Evolutionary conservation across 2,888 invertebrate genomes (phyloP).

Genomic region (Nebria brevicollis): DNA sequence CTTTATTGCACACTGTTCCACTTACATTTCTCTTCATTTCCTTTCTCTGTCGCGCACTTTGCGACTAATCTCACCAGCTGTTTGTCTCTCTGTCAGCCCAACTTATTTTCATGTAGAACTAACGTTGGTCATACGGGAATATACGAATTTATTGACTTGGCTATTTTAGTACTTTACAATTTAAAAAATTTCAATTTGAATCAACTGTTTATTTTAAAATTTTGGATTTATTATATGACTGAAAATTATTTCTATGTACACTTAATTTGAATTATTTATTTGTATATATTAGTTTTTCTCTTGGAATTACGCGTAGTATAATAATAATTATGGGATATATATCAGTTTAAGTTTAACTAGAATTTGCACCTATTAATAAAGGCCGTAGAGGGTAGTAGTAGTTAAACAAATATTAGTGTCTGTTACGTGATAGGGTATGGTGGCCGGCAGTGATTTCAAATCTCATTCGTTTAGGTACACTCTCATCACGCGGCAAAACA

Average conservation of each 20-base stretch:
- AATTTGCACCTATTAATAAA: not conserved
- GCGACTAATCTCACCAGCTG: constrained; percentile 46
- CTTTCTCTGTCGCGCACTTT: constrained; percentile 47
- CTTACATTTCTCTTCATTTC: constrained; percentile 48
- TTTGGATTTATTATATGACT: no score
- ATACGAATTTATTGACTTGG: constrained; percentile 6
- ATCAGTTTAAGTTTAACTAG: not conserved
- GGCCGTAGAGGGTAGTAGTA: not conserved
- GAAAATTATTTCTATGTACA: no score
- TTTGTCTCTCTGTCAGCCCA: constrained; percentile 45
- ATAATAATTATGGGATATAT: not conserved
- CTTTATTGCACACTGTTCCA: constrained; percentile 43
- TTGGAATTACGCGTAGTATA: no score
- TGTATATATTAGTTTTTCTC: no score
- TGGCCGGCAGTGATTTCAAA: not conserved
- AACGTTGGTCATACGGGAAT: constrained; percentile 14
- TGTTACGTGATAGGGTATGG: not conserved
- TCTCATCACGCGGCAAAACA: constrained; percentile 28
- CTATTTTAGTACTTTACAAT: not conserved
- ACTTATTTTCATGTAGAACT: constrained; percentile 24
- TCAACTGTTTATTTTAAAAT: not conserved
- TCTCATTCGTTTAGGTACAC: not conserved
- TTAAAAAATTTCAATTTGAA: not conserved
- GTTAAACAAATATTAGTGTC: not conserved
- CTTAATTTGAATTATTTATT: no score